Base-by-base conservation (phyloP, 2,113 vertebrate species). In the Delphinus delphis region DNA sequence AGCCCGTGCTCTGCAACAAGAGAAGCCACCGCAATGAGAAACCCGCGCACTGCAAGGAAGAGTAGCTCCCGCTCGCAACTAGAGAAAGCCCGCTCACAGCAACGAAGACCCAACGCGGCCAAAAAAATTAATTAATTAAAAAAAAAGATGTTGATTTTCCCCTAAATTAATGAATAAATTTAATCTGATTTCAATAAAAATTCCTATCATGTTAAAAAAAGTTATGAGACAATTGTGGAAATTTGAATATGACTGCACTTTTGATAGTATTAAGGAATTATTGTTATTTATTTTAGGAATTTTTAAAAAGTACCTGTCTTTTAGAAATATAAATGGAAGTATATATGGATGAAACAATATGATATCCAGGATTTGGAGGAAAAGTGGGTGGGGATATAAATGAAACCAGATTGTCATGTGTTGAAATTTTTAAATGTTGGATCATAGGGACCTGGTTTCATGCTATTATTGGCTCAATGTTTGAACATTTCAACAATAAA, bases 221-320 rank as follows among this genome's bases (percentile, higher is more conserved):
- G 3, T 87, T 55, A 92, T 92, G 89, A 86, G 58, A 53, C 31
- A 80, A 53, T 6, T 95, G 65, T 44, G 63, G 28, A 92, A 92
- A 81, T 73, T 65, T 73, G 74, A 81, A 81, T 88, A 71, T 63
- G 26, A 53, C 41, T 53, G 8, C 2, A 41, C 63, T 53, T 91
- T 91, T 91, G 20, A 86, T 85, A 70, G 41, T 80, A 79, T 71
- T 80, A 91, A 79, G 71, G 53, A 85, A 84, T 90, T 91, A 68
- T 31, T 89, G 58, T 79, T 86, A 86, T 62, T 80, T 62, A 88
- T 68, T 60, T 77, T 76, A 84, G 41, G 5, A 53, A 71, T 62
- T 73, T 81, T 94, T 5, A 2, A 5, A 70, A 80, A 28, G 88
- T 50, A 62, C 23, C 68, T 84, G n/a, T 26, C 73, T 50, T 85